phyloP scores from a whole-genome alignment of 2,113 vertebrate genomes.

The Carassius auratus region DNA sequence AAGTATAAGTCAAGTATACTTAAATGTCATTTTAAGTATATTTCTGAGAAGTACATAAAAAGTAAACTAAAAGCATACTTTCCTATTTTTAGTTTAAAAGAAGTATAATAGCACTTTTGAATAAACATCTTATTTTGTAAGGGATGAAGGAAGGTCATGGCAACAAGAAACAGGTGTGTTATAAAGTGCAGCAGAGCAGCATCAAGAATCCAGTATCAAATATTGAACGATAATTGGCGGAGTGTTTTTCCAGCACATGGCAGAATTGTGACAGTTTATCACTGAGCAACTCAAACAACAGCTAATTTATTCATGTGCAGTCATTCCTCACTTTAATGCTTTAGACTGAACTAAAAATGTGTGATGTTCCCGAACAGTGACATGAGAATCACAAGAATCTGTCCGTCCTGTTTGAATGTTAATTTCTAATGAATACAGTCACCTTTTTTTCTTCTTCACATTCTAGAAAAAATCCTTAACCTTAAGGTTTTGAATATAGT shows the following conservation, averaged over 20 bases:
- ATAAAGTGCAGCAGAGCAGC: too few species aligned
- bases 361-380: slow-evolving; percentile 12
- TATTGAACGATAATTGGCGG: not conserved
- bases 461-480: not conserved
- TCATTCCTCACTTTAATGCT: slow-evolving; percentile 14
- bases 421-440: not conserved
- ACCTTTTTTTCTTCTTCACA: not conserved
- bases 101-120: too few species aligned
- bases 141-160: too few species aligned
- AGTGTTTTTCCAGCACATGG: not conserved
- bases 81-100: too few species aligned
- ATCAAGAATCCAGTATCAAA: too few species aligned
- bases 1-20: too few species aligned
- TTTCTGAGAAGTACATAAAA: too few species aligned
- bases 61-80: too few species aligned
- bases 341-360: not conserved
- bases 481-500: not conserved
- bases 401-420: not conserved
- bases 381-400: not conserved
- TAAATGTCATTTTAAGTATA: too few species aligned
- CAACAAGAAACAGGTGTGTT: too few species aligned
- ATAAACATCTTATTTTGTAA: too few species aligned
- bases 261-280: not conserved
- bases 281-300: not conserved
- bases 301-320: not conserved